These are phyloP conservation scores for Nymphicus hollandicus DNA, from an alignment of 2,113 vertebrate species.

Conservation along the genomic window DNA sequence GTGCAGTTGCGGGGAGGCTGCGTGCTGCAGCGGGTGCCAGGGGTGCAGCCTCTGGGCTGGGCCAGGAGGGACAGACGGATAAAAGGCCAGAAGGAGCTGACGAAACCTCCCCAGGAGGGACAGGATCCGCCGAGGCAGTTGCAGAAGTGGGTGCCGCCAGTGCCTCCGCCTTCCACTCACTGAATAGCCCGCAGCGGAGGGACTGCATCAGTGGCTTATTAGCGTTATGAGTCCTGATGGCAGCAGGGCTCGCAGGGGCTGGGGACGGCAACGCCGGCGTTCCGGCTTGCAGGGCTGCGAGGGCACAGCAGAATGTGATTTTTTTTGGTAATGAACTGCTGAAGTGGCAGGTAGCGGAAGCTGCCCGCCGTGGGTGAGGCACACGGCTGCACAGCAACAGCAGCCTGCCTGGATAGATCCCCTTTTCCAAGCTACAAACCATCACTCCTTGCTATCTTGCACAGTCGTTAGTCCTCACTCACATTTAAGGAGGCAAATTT, in stretches of 20 bases:
- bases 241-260: background rate
- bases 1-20: background rate
- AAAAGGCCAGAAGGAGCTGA: background rate
- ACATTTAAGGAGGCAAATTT: background rate
- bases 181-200: background rate
- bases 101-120: background rate
- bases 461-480: background rate
- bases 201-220: background rate
- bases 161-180: background rate
- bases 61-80: background rate
- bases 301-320: background rate
- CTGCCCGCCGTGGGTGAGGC: background rate
- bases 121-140: background rate
- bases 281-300: background rate
- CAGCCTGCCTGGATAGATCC: background rate
- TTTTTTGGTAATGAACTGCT: background rate
- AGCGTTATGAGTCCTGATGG: background rate
- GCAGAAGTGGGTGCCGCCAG: background rate
- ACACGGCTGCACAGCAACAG: background rate
- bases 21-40: background rate
- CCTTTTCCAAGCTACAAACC: background rate
- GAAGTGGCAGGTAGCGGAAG: background rate
- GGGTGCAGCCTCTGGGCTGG: background rate
- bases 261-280: background rate
- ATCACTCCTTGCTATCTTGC: fast-evolving